phyloP scores from a whole-genome alignment of 1,140 invertebrate species.

The Venturia canescens region DNA sequence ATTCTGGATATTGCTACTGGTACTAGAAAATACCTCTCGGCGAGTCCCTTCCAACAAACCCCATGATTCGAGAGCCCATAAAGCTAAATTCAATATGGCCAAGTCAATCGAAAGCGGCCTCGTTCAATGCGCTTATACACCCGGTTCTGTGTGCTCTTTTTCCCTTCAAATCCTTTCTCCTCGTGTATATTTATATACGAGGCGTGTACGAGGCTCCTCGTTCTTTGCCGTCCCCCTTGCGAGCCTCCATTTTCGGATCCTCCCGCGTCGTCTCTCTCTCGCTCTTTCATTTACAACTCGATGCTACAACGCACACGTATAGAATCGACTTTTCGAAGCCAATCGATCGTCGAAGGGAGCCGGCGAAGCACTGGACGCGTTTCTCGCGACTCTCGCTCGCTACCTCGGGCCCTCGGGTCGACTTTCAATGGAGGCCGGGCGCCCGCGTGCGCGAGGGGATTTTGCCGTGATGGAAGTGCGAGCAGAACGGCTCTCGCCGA shows the following conservation, averaged over 20 bases:
- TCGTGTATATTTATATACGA: not conserved
- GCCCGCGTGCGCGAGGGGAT: conserved; percentile 45
- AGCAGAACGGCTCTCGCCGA: not conserved
- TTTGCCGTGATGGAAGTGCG: conserved; percentile 56
- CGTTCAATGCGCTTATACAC: conserved; percentile 38
- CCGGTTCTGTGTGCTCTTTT: conserved; percentile 3
- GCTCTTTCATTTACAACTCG: not conserved
- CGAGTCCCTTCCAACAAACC: conserved; percentile 58
- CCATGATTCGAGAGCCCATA: conserved; percentile 70
- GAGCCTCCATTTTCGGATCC: not conserved
- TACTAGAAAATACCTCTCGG: conserved; percentile 49
- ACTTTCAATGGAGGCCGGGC: conserved; percentile 52
- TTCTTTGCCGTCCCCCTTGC: conserved; percentile 21
- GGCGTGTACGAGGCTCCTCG: not conserved
- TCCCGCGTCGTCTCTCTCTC: conserved; percentile 20
- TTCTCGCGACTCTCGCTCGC: conserved; percentile 32
- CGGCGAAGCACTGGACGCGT: not conserved
- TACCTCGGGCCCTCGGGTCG: conserved; percentile 40
- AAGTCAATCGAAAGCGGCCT: conserved; percentile 68
- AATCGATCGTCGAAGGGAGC: conserved; percentile 21
- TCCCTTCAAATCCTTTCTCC: not conserved
- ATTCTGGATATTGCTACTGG: conserved; percentile 26
- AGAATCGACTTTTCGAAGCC: conserved; percentile 13
- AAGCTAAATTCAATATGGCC: conserved; percentile 74
- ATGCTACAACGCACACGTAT: not conserved